These are phyloP conservation scores for Macaca fascicularis DNA, from an alignment of 2,113 vertebrate species.

Conservation along the genomic window T2T-MFA8v1.1 NC_088391.1:90216501-90217000, in stretches of 20 bases:
- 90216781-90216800: slow-evolving; percentile 31
- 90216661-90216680: not conserved
- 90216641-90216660: not conserved
- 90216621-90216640: not conserved
- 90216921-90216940: not conserved
- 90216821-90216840: slow-evolving; percentile 5
- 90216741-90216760: slow-evolving; percentile 5
- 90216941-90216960: slow-evolving; percentile 17
- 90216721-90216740: not conserved
- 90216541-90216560: not conserved
- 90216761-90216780: not conserved
- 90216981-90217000: slow-evolving; percentile 7
- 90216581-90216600: not conserved
- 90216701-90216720: not conserved
- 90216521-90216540: slow-evolving; percentile 7
- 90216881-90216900: not conserved
- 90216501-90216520: not conserved
- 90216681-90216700: slow-evolving; percentile 18
- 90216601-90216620: not conserved
- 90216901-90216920: too few species aligned
- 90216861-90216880: not conserved
- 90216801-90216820: not conserved
- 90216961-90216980: not conserved
- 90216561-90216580: not conserved
- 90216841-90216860: not conserved